Base-by-base conservation (phyloP, 2,888 invertebrate genomes). In the Acanthosoma haemorrhoidale region DNA sequence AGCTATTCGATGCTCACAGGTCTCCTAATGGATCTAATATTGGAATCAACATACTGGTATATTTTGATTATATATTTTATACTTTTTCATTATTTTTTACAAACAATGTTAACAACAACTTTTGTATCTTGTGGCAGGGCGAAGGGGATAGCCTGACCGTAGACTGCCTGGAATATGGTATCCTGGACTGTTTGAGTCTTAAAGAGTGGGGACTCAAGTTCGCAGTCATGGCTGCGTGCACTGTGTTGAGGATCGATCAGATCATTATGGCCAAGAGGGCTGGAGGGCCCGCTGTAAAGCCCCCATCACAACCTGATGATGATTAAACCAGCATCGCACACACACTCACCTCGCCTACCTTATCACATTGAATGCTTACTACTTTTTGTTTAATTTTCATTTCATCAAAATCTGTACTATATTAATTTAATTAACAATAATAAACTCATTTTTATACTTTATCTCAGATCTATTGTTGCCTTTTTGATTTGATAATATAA, bases 231-330 rank as follows among this genome's bases (percentile, higher is more conserved):
- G 95, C 96, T 1, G 95, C 97, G 0, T 87, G 90, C 72, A 96
- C 96, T 0, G 91, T 97, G 75, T 84, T 98, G 31, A 89, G 91
- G 80, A 94, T 98, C 29, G 96, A 97, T 82, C 95, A 97, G 83
- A 97, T 98, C 75, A 97, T 98, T 75, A 96, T 97, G 96, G 95
- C 97, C 0, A 97, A 97, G 82, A 86, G 91, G 76, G 96, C 96
- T 15, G 97, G 97, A 58, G 97, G 97, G 57, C 97, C 97, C 0
- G 69, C 73, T 4, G 96, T 96, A 0, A 96, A 96, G 80, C 86
- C 92, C 2, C 86, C 86, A 77, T 78, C 78, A 60, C 82, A 82
- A 11, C 85, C 84, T 8, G 83, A 80, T 25, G 82, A 83, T 76
- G 87, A 89, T 39, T 63, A 63, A 39, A 63, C n/a, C n/a, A n/a